Evolutionary conservation across 2,113 vertebrate species (phyloP).

Genomic region (Tachysurus fulvidraco): DNA sequence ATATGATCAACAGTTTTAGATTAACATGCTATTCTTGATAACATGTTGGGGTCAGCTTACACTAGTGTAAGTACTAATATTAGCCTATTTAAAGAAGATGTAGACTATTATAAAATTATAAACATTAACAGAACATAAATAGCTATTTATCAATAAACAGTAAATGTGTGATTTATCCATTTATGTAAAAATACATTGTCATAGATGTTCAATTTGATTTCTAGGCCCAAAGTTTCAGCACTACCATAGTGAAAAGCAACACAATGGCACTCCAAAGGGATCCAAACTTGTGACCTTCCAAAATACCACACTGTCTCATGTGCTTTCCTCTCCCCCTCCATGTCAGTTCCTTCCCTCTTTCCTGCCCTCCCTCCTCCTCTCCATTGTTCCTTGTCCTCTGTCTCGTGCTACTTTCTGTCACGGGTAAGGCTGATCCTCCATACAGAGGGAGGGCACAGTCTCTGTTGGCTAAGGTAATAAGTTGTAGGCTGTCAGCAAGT

Average conservation of each 20-base stretch:
- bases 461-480: conserved; percentile 35
- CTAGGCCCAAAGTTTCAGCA: neutral
- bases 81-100: neutral
- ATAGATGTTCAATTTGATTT: neutral
- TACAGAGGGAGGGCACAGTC: conserved; percentile 22
- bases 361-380: conserved; percentile 40
- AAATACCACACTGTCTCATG: conserved; percentile 10
- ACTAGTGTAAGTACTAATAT: neutral
- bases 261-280: conserved; percentile 7
- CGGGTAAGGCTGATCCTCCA: conserved; percentile 8
- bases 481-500: conserved; percentile 51
- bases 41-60: neutral
- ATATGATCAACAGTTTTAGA: neutral
- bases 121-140: neutral
- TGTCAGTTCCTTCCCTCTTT: conserved; percentile 36
- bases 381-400: conserved; percentile 54
- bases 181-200: neutral
- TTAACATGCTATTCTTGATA: neutral
- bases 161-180: neutral
- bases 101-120: neutral
- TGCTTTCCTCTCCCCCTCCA: conserved; percentile 11
- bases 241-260: neutral
- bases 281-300: conserved; percentile 39
- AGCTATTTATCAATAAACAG: too few species aligned
- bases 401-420: conserved; percentile 35